Evolutionary conservation across 2,888 invertebrate species (phyloP), one percentile per base, ranked within the genome.

Genomic region (Ceriagrion tenellum): DNA sequence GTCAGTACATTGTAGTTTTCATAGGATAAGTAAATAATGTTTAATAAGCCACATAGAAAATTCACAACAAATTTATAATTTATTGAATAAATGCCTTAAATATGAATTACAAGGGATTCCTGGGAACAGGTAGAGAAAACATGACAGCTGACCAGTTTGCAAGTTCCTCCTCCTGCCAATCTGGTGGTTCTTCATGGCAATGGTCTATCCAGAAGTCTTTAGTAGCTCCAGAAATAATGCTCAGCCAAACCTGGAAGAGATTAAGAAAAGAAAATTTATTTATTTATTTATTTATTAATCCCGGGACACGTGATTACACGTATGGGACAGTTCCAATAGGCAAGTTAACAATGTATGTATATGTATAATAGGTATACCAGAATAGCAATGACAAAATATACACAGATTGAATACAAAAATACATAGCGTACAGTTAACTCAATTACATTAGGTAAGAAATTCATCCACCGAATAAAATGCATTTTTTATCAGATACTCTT

Each of bases 101-200:
- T 63, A 13, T 26, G 0, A 13, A 69, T 47, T 93, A 93, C 93
- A 93, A 63, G 93, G 13, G 55, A 93, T 69, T 93, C 40, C 69
- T 69, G 20, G 93, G 69, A n/a, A 93, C n/a, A 93, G 69, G 93
- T 16, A 93, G 63, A 20, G 93, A 93, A 93, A 93, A 93, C 47
- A 93, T 63, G 47, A 93, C 16, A n/a, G 69, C n/a, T 93, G 93
- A 93, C 40, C 93, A 63, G 26, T 69, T 26, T 13, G 55, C 12
- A 40, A 74, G 47, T 69, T 93, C 55, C 23, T 26, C 93, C 35
- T 93, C 93, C 69, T 69, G 74, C 93, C 69, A 93, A 47, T 93
- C 93, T 16, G 55, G n/a, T 74, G 93, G 26, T 93, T 93, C 8
- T 6, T 63, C 93, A 93, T 93, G 40, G 69, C 93, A 69, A 55